Conservation (phyloP, 2,113 vertebrate genomes). For the Macheiramphus alcinus region DNA sequence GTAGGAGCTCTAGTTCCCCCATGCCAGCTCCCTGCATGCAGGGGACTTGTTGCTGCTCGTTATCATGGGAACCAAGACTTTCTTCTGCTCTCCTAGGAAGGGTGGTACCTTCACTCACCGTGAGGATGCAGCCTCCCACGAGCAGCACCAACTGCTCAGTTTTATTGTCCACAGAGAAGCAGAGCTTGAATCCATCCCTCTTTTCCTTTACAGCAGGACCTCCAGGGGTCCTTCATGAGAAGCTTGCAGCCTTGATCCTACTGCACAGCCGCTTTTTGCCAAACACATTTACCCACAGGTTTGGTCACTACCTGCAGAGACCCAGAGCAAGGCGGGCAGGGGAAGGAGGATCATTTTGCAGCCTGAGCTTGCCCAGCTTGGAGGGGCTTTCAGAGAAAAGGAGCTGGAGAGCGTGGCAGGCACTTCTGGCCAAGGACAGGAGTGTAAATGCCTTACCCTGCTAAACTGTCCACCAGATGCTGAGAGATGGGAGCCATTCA, state of each 20-base stretch:
- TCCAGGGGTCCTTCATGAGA: not conserved
- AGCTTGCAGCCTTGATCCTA: not conserved
- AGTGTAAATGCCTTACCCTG: not conserved
- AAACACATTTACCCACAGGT: not conserved
- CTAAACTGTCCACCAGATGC: not conserved
- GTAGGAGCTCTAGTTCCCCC: not conserved
- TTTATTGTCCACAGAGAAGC: not conserved
- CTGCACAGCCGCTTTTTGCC: not conserved
- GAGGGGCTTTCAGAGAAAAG: not conserved
- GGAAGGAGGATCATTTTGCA: not conserved
- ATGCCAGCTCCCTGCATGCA: not conserved
- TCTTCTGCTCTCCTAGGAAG: not conserved
- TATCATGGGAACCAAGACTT: not conserved
- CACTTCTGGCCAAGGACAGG: not conserved
- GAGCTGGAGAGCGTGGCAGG: not conserved
- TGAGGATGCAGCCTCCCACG: not conserved
- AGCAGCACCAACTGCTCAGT: not conserved
- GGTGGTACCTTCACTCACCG: accelerated
- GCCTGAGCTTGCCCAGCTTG: not conserved
- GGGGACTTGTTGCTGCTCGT: not conserved
- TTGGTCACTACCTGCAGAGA: not conserved
- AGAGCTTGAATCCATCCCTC: not conserved
- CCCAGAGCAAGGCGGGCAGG: not conserved
- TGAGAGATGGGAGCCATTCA: not conserved
- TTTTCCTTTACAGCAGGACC: not conserved